A percentile compares a stretch with the other conserved stretches of the same genome.
Evolutionary conservation across 2,888 invertebrate genomes (phyloP).

Genomic region (Ectropis crepuscularia): DNA sequence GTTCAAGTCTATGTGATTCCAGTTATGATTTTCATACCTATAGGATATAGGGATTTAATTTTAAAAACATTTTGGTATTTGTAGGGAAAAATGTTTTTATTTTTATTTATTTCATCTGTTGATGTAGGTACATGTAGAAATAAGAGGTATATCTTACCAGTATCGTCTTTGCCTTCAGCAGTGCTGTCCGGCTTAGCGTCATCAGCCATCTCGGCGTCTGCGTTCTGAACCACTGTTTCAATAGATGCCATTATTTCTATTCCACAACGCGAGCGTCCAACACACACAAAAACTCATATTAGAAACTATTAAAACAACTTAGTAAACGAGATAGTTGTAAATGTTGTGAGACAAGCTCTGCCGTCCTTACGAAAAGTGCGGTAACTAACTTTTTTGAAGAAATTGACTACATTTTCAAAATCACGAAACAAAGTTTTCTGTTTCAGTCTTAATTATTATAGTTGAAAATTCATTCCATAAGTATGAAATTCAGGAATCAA

Average conservation of each 20-base stretch:
- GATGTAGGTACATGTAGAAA: background rate
- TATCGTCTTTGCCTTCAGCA: conserved; percentile 88
- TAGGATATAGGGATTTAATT: too few species aligned
- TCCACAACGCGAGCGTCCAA: conserved; percentile 78
- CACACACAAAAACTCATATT: conserved; percentile 77
- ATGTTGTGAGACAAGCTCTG: conserved; percentile 4
- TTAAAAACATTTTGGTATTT: too few species aligned
- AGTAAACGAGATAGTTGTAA: conserved; percentile 30
- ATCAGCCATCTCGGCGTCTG: conserved; percentile 86
- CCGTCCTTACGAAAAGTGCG: too few species aligned
- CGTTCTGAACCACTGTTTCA: conserved; percentile 92
- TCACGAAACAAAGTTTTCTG: too few species aligned
- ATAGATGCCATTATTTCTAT: conserved; percentile 92
- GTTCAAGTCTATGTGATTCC: too few species aligned
- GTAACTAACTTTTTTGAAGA: too few species aligned
- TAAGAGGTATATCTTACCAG: conserved; percentile 63
- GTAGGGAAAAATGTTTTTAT: too few species aligned
- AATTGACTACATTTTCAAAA: too few species aligned
- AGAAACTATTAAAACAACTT: conserved; percentile 51
- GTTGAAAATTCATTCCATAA: too few species aligned
- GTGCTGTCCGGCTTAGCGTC: conserved; percentile 87
- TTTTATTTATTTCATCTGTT: background rate
- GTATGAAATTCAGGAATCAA: too few species aligned
- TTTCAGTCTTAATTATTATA: too few species aligned
- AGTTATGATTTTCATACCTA: too few species aligned